These are phyloP conservation scores for Dryas iulia DNA, from an alignment of 1,140 invertebrate genomes.

Conservation along the genomic window DNA sequence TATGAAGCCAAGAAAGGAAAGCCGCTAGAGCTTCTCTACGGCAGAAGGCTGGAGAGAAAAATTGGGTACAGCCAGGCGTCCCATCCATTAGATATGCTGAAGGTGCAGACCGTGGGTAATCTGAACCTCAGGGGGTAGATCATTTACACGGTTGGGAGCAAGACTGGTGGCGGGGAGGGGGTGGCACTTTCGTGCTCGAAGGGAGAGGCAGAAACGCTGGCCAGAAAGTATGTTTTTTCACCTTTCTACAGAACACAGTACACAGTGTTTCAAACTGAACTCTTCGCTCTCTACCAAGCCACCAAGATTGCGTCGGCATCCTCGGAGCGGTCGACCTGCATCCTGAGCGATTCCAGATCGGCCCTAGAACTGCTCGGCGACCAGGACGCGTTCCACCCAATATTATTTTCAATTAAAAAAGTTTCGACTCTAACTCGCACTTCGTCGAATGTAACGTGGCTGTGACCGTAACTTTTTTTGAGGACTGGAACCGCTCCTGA, in stretches of 20 bases:
- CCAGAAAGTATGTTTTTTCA: not conserved
- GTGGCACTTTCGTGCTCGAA: no score
- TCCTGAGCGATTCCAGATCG: not conserved
- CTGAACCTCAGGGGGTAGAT: not conserved
- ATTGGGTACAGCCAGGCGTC: not conserved
- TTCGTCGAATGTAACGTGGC: no score
- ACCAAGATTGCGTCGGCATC: not conserved
- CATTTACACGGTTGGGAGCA: not conserved
- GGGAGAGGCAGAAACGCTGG: not conserved
- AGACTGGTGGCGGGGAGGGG: no score
- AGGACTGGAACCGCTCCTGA: no score
- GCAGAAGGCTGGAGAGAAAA: conserved; percentile 2
- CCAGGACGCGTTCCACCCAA: not conserved
- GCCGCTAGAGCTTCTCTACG: not conserved
- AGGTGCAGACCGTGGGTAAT: not conserved
- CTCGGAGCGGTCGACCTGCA: not conserved
- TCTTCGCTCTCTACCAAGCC: not conserved
- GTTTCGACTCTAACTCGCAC: no score
- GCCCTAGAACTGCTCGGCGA: not conserved
- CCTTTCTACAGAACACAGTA: not conserved
- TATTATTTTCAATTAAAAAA: not conserved
- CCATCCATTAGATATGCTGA: not conserved
- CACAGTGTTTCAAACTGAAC: conserved; percentile 5
- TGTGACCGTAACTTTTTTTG: no score
- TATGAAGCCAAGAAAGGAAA: not conserved